Percentiles rank a stretch among this genome's conserved stretches.
phyloP scores from a whole-genome alignment of 1,140 invertebrate genomes.

The Drosophila eugracilis region DNA sequence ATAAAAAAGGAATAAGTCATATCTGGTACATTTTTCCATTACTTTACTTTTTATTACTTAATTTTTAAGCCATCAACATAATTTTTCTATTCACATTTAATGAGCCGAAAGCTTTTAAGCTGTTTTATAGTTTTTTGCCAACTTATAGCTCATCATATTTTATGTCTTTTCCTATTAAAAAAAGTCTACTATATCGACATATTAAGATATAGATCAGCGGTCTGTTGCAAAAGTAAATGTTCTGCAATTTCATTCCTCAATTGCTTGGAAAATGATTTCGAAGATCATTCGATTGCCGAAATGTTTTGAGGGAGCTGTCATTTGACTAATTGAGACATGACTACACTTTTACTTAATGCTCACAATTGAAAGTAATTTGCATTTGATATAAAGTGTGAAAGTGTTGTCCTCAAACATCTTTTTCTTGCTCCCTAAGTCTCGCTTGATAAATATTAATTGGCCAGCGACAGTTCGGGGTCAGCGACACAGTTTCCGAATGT shows the following conservation, averaged over 20 bases:
- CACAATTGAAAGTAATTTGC: slow-evolving; percentile 76
- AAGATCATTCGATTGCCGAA: slow-evolving; percentile 28
- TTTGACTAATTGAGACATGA: slow-evolving; percentile 66
- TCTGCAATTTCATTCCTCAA: background rate
- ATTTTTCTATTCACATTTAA: background rate
- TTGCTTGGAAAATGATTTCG: no score
- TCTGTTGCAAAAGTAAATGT: background rate
- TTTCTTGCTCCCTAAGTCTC: slow-evolving; percentile 31
- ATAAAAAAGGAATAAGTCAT: background rate
- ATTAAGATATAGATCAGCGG: slow-evolving; percentile 15
- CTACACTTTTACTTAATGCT: slow-evolving; percentile 67
- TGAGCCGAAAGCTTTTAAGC: background rate
- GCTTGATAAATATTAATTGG: slow-evolving; percentile 79
- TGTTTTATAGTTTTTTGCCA: background rate
- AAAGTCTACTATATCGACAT: background rate
- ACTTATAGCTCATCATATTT: background rate
- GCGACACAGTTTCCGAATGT: slow-evolving; percentile 43
- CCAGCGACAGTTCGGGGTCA: slow-evolving; percentile 71
- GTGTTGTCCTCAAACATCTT: slow-evolving; percentile 22
- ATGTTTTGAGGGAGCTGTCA: slow-evolving; percentile 55
- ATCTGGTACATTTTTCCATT: no score
- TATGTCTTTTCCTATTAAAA: slow-evolving; percentile 13
- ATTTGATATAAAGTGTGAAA: slow-evolving; percentile 47
- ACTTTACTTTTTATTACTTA: no score
- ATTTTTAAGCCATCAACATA: no score